phyloP scores from a whole-genome alignment of 2,888 invertebrate species.

The Sinopyrophorus schimmeli region DNA sequence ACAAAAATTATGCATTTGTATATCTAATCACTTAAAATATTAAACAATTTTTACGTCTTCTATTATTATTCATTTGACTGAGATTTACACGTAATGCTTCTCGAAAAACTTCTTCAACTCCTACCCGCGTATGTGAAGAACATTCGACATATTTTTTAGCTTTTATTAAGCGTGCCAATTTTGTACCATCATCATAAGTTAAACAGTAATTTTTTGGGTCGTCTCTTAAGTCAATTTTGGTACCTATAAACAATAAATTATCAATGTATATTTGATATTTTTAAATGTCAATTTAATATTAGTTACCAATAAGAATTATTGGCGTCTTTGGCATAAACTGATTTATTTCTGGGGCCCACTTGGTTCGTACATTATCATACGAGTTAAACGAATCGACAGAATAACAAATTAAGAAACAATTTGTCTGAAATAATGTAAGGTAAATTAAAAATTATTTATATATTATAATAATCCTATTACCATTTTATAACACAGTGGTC shows the following conservation, averaged over 20 bases:
- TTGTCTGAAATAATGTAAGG: conserved; percentile 72
- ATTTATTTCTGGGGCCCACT: conserved; percentile 83
- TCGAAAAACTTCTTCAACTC: conserved; percentile 26
- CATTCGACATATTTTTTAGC: conserved; percentile 30
- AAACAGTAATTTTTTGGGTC: conserved; percentile 58
- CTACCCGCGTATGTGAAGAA: conserved; percentile 28
- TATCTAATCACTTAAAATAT: no score
- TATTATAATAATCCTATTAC: conserved; percentile 55
- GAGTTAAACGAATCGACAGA: conserved; percentile 73
- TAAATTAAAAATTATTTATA: conserved; percentile 13
- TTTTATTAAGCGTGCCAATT: conserved; percentile 62
- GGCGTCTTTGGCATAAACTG: conserved; percentile 76
- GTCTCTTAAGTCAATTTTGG: conserved; percentile 72
- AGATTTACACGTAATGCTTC: conserved; percentile 19
- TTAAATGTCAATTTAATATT: not conserved
- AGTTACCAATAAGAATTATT: conserved; percentile 77
- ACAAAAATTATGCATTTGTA: no score
- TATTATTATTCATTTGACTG: not conserved
- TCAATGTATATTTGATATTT: not conserved
- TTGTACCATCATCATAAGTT: conserved; percentile 71
- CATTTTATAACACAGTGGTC: conserved; percentile 81
- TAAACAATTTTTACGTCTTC: no score
- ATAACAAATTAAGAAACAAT: conserved; percentile 82
- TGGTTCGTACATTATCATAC: conserved; percentile 76
- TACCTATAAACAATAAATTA: conserved; percentile 58